Conservation (phyloP, 1,140 invertebrate species). For the Cepaea nemoralis region DNA sequence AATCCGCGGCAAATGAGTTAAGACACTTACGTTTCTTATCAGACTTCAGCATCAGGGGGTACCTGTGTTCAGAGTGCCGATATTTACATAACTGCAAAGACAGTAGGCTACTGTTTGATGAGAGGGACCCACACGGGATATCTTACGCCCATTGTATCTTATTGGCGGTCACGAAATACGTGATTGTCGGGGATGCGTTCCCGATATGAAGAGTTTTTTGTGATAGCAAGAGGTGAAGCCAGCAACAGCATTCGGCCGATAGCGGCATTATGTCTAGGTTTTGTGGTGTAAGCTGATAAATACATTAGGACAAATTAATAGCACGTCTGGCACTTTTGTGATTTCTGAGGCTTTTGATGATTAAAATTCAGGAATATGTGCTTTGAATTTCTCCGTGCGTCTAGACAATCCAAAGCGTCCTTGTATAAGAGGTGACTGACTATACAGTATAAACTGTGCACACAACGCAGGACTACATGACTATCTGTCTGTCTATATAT, state of each 20-base stretch:
- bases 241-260: neutral
- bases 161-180: neutral
- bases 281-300: no score
- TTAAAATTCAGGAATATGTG: neutral
- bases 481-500: no score
- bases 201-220: neutral
- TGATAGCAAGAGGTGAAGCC: neutral
- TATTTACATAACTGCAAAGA: neutral
- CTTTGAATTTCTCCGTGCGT: neutral
- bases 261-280: no score
- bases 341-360: neutral
- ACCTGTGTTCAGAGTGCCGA: no score
- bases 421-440: conserved; percentile 4
- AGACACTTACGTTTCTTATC: no score
- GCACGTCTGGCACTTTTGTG: no score
- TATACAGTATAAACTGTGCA: no score
- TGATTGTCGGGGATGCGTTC: neutral
- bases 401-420: neutral
- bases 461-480: no score
- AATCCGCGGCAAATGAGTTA: no score
- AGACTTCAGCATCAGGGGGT: no score
- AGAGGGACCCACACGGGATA: neutral
- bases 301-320: no score
- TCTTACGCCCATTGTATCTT: neutral
- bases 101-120: neutral